Evolutionary conservation across 2,888 invertebrate genomes (phyloP).

Genomic region (Heliothis peltigera): DNA sequence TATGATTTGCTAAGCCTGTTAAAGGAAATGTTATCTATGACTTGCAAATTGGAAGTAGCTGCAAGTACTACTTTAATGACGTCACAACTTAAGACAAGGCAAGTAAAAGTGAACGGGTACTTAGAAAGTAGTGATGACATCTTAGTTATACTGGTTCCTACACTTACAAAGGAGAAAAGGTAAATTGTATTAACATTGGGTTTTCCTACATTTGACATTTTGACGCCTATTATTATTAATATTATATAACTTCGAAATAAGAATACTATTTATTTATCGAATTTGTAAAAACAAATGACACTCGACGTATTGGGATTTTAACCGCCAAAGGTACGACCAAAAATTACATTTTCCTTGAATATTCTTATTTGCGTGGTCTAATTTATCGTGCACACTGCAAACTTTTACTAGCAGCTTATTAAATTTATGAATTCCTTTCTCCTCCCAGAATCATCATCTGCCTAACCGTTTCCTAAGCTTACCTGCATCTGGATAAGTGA

Average conservation of each 20-base stretch:
- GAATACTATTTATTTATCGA: constrained; percentile 18
- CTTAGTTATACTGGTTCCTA: constrained; percentile 37
- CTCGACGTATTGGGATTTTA: not conserved
- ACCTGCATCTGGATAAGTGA: too few relatives aligned
- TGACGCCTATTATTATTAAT: not conserved
- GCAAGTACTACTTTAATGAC: constrained; percentile 1
- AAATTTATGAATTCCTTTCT: too few relatives aligned
- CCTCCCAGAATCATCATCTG: too few relatives aligned
- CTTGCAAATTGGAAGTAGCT: not conserved
- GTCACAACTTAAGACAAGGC: constrained; percentile 22
- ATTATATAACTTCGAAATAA: not conserved
- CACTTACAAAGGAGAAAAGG: constrained; percentile 51
- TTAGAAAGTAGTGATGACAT: constrained; percentile 27
- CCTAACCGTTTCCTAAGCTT: too few relatives aligned
- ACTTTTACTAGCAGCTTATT: too few relatives aligned
- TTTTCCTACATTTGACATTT: constrained; percentile 40
- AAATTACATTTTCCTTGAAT: too few relatives aligned
- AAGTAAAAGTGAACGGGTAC: constrained; percentile 19
- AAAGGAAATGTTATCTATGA: not conserved
- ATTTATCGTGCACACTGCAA: too few relatives aligned
- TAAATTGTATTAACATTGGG: constrained; percentile 45
- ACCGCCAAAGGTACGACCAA: too few relatives aligned
- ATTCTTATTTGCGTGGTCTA: too few relatives aligned
- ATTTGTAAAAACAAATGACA: constrained; percentile 5
- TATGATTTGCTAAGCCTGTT: not conserved